Conservation (phyloP, 2,113 vertebrate species). For the Pionites leucogaster region DNA sequence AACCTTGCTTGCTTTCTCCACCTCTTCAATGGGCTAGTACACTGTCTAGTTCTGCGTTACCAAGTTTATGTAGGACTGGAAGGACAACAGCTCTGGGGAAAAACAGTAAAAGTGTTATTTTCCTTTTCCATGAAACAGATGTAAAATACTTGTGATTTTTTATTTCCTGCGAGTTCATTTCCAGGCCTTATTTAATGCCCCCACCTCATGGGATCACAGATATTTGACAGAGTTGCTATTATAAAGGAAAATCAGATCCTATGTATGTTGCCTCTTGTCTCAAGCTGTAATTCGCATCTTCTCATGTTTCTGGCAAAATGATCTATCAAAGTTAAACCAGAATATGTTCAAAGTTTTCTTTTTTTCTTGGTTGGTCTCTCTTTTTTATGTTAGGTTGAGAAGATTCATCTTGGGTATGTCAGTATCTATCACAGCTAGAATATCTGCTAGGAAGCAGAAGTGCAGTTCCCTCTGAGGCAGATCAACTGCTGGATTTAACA, state of each 20-base stretch:
- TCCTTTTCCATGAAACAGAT: neutral
- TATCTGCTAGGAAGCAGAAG: neutral
- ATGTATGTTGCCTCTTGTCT: neutral
- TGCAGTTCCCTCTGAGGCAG: neutral
- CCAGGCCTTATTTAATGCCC: neutral
- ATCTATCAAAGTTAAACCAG: neutral
- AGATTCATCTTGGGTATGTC: neutral
- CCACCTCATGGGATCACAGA: neutral
- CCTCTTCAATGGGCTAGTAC: neutral
- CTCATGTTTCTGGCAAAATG: neutral
- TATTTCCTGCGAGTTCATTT: neutral
- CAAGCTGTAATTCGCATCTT: neutral
- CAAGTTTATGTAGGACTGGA: neutral
- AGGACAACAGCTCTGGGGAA: neutral
- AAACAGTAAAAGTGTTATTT: neutral
- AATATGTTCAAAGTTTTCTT: neutral
- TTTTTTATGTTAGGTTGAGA: neutral
- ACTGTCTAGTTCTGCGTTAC: neutral
- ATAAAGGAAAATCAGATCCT: neutral
- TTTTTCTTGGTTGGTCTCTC: neutral
- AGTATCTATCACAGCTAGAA: neutral
- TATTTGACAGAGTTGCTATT: neutral
- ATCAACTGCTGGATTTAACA: neutral
- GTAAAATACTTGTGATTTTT: neutral
- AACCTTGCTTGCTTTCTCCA: neutral